Conservation (phyloP, 2,113 vertebrate species). For the Forbesichthys agassizii region DNA sequence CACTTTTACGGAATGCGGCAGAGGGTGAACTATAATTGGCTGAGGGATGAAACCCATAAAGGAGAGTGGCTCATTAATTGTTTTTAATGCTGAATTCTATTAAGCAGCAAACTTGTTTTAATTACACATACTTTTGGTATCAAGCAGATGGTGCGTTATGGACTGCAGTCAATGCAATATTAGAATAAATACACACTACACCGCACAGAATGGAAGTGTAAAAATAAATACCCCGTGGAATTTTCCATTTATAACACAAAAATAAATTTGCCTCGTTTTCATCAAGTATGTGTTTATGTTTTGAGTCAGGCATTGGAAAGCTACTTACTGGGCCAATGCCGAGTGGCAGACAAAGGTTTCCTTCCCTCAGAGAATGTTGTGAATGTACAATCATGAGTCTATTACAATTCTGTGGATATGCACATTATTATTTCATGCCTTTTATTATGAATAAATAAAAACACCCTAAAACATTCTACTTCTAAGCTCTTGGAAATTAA, state of each 20-base stretch:
- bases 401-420: too few relatives aligned
- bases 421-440: too few relatives aligned
- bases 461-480: too few relatives aligned
- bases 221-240: constrained; percentile 28
- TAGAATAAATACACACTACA: constrained; percentile 52
- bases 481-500: too few relatives aligned
- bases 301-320: too few relatives aligned
- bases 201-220: constrained; percentile 1
- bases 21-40: constrained; percentile 49
- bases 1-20: constrained; percentile 29
- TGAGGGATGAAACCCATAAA: constrained; percentile 53
- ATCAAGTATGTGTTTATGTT: constrained; percentile 4
- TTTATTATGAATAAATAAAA: too few relatives aligned
- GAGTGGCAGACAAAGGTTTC: too few relatives aligned
- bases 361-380: too few relatives aligned
- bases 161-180: constrained; percentile 49
- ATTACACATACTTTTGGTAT: constrained; percentile 66
- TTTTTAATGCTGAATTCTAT: constrained; percentile 59
- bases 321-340: too few relatives aligned
- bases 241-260: constrained; percentile 37
- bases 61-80: constrained; percentile 55
- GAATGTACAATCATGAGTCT: too few relatives aligned
- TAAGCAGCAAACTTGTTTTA: constrained; percentile 70
- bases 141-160: constrained; percentile 66
- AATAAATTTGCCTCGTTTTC: constrained; percentile 30